Base-by-base conservation (phyloP, 1,140 invertebrate species). In the Drosophila nasuta region DNA sequence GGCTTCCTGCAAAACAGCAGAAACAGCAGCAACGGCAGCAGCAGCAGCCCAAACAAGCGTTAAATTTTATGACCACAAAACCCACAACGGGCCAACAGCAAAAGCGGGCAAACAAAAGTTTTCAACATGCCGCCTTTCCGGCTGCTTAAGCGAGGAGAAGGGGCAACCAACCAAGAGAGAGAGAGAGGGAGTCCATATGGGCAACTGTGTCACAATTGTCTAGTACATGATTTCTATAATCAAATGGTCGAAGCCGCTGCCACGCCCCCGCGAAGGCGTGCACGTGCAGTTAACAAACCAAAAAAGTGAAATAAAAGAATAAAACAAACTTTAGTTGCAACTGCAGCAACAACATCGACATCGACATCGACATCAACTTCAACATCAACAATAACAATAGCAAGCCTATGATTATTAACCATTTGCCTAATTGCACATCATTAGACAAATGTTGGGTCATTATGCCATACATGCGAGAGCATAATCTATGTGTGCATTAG, bases 151-250 rank as follows among this genome's bases (percentile, higher is more conserved):
- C 5, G 38, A 10, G 0, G 30, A 33, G 30, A 33, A 33, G 5
- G 1, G 35, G 11, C 33, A 25, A 25, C 20, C n/a, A 63, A 15
- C 4, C 20, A 25, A 4, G 3, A 4, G 8, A 8, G 28, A 13
- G 30, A 7, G 52, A 7, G 13, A n/a, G 56, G 38, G 57, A 38
- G 65, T 66, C 68, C 68, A 67, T 75, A 77, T 77, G 69, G 54
- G 58, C 82, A 77, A 77, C 82, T 81, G 67, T 85, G 81, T 75
- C 81, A 86, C 81, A 85, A 86, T 85, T 86, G 82, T 67, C 52
- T 64, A 59, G 62, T 64, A 77, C 62, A 52, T 63, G 79, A 64
- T 81, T 85, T 85, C 74, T 65, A 85, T 80, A 85, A 62, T 69
- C 62, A 76, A 82, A 76, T 75, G 43, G 51, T 45, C 49, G 43